A percentile compares a stretch with the other conserved stretches of the same genome.
Conservation (phyloP, 2,797 vertebrate genomes). For the Oreochromis mossambicus region DNA sequence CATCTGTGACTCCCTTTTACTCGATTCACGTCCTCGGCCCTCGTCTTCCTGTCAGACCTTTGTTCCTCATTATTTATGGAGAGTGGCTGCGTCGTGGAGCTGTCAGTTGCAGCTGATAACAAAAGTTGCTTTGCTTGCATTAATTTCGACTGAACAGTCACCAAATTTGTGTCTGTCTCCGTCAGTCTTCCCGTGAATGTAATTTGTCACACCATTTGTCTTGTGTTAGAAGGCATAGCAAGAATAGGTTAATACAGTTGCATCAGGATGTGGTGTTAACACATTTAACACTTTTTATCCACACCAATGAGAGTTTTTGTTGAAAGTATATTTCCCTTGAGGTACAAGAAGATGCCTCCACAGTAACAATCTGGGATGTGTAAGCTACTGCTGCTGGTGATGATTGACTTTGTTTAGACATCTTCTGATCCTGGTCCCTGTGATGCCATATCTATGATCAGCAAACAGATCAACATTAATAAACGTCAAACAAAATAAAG, state of each 20-base stretch:
- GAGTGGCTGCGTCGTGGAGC: slow-evolving; percentile 10
- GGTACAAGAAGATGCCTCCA: neutral
- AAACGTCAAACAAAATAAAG: neutral
- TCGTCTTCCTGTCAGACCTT: slow-evolving; percentile 10
- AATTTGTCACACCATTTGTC: neutral
- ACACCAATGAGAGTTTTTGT: neutral
- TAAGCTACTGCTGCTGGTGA: neutral
- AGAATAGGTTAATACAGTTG: neutral
- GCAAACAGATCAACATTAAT: neutral
- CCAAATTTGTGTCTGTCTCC: neutral
- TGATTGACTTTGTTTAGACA: neutral
- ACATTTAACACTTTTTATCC: neutral
- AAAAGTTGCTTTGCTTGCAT: neutral
- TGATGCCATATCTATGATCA: neutral
- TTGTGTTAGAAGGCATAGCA: neutral
- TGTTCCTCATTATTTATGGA: slow-evolving; percentile 62
- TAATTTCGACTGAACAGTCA: neutral
- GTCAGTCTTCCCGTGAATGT: neutral
- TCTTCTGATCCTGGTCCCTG: neutral
- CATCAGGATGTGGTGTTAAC: neutral
- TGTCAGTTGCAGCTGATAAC: slow-evolving; percentile 41
- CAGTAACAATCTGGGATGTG: neutral
- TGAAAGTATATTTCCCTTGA: neutral
- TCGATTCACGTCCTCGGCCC: neutral
- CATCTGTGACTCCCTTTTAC: neutral